Percentiles rank a stretch among this genome's conserved stretches.
Conservation (phyloP, 2,113 vertebrate species). For the Anseranas semipalmata region DNA sequence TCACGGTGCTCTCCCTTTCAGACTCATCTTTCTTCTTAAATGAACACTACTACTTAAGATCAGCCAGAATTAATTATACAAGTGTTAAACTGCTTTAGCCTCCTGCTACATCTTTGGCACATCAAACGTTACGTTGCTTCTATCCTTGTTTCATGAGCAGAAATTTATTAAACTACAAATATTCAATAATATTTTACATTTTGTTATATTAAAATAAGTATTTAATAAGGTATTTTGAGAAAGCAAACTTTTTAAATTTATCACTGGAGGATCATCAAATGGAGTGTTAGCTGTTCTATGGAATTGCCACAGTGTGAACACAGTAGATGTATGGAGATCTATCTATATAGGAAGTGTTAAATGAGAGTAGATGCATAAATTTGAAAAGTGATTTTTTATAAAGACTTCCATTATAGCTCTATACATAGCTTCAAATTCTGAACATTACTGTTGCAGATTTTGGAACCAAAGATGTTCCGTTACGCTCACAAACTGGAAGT, state of each 20-base stretch:
- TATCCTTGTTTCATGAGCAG: neutral
- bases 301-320: neutral
- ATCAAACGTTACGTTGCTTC: neutral
- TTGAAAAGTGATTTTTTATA: neutral
- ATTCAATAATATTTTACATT: neutral
- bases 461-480: slow-evolving; percentile 98
- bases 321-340: neutral
- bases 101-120: neutral
- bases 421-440: neutral
- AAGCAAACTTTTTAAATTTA: neutral
- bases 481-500: slow-evolving; percentile 98
- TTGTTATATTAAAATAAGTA: neutral
- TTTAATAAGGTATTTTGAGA: neutral
- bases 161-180: neutral
- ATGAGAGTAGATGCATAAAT: neutral
- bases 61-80: neutral
- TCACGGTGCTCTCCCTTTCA: neutral
- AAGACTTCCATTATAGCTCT: neutral
- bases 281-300: neutral
- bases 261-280: neutral
- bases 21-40: neutral
- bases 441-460: slow-evolving; percentile 79
- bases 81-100: neutral
- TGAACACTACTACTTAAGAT: neutral
- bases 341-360: neutral